phyloP scores from a whole-genome alignment of 2,113 vertebrate genomes.

The Picathartes gymnocephalus region DNA sequence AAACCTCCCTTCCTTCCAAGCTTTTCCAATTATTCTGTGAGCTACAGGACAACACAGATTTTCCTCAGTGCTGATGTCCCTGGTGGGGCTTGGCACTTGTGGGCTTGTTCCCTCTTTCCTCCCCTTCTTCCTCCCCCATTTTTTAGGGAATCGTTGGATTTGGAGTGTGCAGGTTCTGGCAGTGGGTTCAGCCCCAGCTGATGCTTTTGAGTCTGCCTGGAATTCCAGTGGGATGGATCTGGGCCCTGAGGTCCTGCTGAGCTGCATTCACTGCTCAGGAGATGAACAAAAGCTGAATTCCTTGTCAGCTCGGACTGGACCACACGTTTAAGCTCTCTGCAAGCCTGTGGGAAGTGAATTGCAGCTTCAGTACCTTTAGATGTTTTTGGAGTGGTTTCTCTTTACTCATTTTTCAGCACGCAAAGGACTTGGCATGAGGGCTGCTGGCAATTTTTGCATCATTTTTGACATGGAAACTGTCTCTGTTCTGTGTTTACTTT shows the following conservation, averaged over 20 bases:
- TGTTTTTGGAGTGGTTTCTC: neutral
- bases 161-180: neutral
- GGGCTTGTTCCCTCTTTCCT: neutral
- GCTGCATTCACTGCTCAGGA: conserved; percentile 51
- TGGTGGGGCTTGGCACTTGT: neutral
- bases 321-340: conserved; percentile 23
- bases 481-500: neutral
- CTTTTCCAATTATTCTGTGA: neutral
- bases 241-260: conserved; percentile 49
- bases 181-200: neutral
- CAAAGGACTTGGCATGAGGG: neutral
- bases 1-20: neutral
- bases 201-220: neutral
- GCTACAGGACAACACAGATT: neutral
- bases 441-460: neutral
- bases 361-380: neutral
- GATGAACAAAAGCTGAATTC: conserved; percentile 52
- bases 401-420: neutral
- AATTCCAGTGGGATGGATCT: neutral
- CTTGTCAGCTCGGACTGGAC: conserved; percentile 16
- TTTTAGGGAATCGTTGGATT: neutral
- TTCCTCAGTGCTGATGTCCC: neutral
- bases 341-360: neutral
- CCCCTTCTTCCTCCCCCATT: neutral
- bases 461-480: neutral